Base-by-base conservation (phyloP, 1,140 invertebrate genomes). In the Notospermus geniculatus region DNA sequence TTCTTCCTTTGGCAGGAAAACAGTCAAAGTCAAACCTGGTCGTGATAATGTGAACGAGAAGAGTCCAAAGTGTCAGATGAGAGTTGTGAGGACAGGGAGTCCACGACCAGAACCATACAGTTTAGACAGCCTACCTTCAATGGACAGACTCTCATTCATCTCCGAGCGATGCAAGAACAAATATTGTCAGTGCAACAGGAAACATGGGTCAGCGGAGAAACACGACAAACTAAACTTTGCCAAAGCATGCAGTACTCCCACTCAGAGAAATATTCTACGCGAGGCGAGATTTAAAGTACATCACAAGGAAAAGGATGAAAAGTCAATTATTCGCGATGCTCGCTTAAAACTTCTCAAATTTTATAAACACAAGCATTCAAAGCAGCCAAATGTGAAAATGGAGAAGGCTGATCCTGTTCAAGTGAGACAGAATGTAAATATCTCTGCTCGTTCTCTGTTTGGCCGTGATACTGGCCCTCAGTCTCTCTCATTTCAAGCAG, bases 261-360 rank as follows among this genome's bases (percentile, higher is more conserved):
- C 59, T n/a, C 66, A 60, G 2, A 36, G 67, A 17, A 62, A 65
- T 29, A 36, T 71, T 23, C 66, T 75, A 28, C 66, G 66, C 17
- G 73, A 75, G 15, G 70, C 71, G n/a, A 64, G 62, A 60, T 62
- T 75, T 19, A 75, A 73, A 60, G 39, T 72, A 23, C 73, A 73
- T 58, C 63, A 73, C 29, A 67, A 66, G 22, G 65, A 73, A 19
- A 75, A 75, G 69, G 73, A 75, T 55, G 59, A 64, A 17, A 68
- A 68, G 22, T 65, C 67, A n/a, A 50, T 75, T 1, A 69, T 75
- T 19, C 60, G 73, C n/a, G 66, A 70, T 17, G 73, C 73, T 7
- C 63, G 60, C 43, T 50, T 75, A 13, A 66, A 71, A 27, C 28
- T 60, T 15, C 17, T 45, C 15, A 60, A 46, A 36, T 36, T 36